phyloP scores from a whole-genome alignment of 2,113 vertebrate genomes.

The Lasiurus cinereus region DNA sequence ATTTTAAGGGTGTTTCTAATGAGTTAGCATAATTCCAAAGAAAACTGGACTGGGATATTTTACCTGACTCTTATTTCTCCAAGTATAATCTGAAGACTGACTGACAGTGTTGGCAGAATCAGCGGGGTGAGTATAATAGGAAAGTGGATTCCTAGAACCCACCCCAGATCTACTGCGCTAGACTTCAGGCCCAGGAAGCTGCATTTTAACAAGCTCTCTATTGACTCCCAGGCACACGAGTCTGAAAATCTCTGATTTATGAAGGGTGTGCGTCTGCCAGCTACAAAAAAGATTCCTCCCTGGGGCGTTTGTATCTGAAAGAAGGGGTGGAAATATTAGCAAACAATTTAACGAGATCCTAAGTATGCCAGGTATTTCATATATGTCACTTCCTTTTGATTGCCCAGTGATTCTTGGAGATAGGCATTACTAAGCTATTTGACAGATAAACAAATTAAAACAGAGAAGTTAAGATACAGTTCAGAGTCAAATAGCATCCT shows the following conservation, averaged over 20 bases:
- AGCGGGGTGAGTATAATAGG: neutral
- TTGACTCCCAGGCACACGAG: neutral
- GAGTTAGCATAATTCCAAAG: neutral
- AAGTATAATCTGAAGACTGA: neutral
- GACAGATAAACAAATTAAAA: slow-evolving; percentile 1
- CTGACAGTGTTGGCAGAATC: neutral
- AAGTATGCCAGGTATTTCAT: neutral
- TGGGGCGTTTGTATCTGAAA: neutral
- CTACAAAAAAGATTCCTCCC: neutral
- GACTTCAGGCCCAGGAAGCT: neutral
- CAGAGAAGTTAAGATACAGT: neutral
- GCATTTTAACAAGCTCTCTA: neutral
- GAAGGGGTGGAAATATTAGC: neutral
- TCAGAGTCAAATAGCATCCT: neutral
- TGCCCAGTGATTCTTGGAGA: neutral
- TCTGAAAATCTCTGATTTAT: neutral
- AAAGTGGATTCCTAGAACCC: neutral
- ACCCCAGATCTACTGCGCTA: neutral
- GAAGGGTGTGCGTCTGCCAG: neutral
- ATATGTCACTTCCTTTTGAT: neutral
- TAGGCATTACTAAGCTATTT: neutral
- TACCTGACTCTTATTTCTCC: neutral
- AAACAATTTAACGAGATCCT: neutral
- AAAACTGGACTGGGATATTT: neutral
- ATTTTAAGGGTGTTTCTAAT: slow-evolving; percentile 14